Percentiles rank a stretch among this genome's conserved stretches.
Conservation (phyloP, 2,113 vertebrate genomes). For the Prolemur simus region DNA sequence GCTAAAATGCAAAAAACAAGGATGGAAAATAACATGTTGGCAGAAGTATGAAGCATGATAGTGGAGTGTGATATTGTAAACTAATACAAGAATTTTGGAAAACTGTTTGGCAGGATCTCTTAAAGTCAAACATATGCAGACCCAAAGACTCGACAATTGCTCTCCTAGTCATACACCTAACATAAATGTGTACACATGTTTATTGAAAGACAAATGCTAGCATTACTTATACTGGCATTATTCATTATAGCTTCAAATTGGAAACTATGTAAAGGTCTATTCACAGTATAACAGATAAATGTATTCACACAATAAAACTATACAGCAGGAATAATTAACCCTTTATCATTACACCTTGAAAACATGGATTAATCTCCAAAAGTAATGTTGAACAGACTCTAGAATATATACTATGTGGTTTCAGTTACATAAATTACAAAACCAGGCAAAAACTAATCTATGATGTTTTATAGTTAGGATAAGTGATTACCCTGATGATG, state of each 20-base stretch:
- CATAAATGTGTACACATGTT: not conserved
- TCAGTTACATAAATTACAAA: not conserved
- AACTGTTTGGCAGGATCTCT: not conserved
- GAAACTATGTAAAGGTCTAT: not conserved
- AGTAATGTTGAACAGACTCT: not conserved
- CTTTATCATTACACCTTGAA: not conserved
- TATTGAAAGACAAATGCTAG: not conserved
- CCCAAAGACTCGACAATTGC: accelerated
- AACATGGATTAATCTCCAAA: not conserved
- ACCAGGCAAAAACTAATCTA: not conserved
- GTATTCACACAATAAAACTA: not conserved
- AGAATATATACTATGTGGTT: not conserved
- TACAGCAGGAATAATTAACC: not conserved
- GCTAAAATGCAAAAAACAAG: not conserved
- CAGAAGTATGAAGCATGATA: not conserved
- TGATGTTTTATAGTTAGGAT: not conserved
- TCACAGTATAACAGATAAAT: not conserved
- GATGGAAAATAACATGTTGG: not conserved
- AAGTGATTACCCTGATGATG: not conserved
- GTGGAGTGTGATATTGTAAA: not conserved
- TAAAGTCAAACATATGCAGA: not conserved
- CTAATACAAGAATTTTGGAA: not conserved
- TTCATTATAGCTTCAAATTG: not conserved
- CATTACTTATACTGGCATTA: not conserved
- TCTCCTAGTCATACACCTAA: not conserved